Evolutionary conservation across 2,113 vertebrate species (phyloP), one percentile per base, ranked within the genome.

Genomic region (Anseranas semipalmata): DNA sequence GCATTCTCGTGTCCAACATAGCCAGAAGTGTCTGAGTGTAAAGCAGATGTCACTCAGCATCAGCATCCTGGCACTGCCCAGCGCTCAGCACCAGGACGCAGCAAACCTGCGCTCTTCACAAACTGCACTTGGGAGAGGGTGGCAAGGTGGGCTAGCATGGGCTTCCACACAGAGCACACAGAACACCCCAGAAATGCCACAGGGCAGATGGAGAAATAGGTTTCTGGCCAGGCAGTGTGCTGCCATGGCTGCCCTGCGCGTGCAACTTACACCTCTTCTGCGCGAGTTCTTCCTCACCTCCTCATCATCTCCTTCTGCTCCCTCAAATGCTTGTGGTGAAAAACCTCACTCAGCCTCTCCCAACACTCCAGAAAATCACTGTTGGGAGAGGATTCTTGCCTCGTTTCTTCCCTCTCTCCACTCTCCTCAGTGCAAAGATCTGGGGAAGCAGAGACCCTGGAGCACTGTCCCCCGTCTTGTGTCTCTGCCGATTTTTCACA

Each of bases 211-310:
- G 6, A 56, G 27, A 85, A 87, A 60, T 6, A 7, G 9, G 41
- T 41, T 91, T 84, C 41, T 86, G 32, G 15, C 22, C 59, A 83
- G 41, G 19, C 19, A 33, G 39, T 15, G 33, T n/a, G 73, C 45
- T 90, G 55, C 52, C 52, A 59, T 7, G 13, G 37, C 37, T 90
- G 17, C 70, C 35, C 30, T 41, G n/a, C 52, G 37, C 39, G 11
- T n/a, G 39, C 30, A 91, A 19, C 32, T 70, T 72, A 48, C 68
- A 35, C 16, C 35, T 83, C 85, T 72, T 37, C 35, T 1, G 3
- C 55, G 22, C 50, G 50, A 85, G 21, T 22, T 62, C 22, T 48
- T 66, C 81, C 97, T 98, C 85, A 99, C 98, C 98, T 97, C 28
- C 72, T 85, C 27, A 98, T 96, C 52, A 93, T 83, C 60, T 98